Evolutionary conservation across 2,797 vertebrate genomes (phyloP), one percentile per base, ranked within the genome.

Genomic region (Dermochelys coriacea): DNA sequence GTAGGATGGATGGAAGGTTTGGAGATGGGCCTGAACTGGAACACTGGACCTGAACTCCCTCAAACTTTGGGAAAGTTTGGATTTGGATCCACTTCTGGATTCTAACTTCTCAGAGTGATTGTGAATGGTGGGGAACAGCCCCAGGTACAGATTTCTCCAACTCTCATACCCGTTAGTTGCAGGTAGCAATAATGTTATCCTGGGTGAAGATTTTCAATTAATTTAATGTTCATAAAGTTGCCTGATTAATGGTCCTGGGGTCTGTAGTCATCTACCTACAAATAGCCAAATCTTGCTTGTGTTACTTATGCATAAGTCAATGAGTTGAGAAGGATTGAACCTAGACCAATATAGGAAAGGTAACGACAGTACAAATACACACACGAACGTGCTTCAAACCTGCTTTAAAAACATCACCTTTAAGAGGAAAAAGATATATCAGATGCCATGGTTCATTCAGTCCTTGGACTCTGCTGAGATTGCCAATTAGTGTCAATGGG

Each of bases 101-200:
- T 10, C 55, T 83, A 57, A 12, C 41, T 54, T 19, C 75, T 1
- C 51, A 49, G 51, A 87, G 61, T 68, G 84, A 45, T 85, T 80
- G 85, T 41, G 83, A 45, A 11, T 6, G 0, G 1, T 1, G 5
- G 49, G 49, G 2, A 77, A 64, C 92, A 25, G 29, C 59, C 29
- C 50, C 0, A 0, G 41, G 16, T 25, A 74, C 31, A 31, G 1
- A 12, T 18, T 78, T 21, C 25, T 64, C 3, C 57, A 64, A 57
- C 50, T 11, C 45, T 18, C 14, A 14, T 15, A 50, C 49, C 41
- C 19, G 18, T n/a, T 34, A 21, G 34, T 64, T 64, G 34, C 34
- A n/a, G 21, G 41, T 8, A 45, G 71, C 37, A 74, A 41, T 41
- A 41, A 74, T 45, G 9, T 45, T 27, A 45, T 14, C 12, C 71